Conservation (phyloP, 2,888 invertebrate genomes). For the Anthophora plumipes region DNA sequence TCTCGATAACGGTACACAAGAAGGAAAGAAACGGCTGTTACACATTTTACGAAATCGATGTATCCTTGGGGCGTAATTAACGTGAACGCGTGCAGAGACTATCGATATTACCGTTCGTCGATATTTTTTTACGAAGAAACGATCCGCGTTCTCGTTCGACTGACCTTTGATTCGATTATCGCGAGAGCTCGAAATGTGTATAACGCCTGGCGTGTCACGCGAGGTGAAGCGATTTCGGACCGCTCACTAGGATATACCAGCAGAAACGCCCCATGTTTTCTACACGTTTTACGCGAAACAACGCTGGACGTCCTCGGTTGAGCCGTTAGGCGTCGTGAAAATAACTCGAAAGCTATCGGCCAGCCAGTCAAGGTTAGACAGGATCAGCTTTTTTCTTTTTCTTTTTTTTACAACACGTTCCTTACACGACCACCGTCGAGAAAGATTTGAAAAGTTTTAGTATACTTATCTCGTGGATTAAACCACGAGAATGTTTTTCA, state of each 20-base stretch:
- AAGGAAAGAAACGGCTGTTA: not conserved
- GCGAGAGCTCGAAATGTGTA: not conserved
- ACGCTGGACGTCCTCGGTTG: slow-evolving; percentile 39
- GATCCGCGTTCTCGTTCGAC: not conserved
- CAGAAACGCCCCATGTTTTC: not conserved
- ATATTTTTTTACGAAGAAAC: not conserved
- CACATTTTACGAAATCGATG: not conserved
- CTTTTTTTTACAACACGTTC: slow-evolving; percentile 48
- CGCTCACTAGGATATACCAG: too few species aligned
- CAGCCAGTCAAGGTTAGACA: slow-evolving; percentile 46
- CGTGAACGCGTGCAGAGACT: not conserved
- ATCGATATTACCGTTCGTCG: not conserved
- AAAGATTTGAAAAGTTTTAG: slow-evolving; percentile 6
- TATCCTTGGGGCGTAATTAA: not conserved
- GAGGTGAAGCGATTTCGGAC: not conserved
- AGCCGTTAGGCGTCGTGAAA: slow-evolving; percentile 44
- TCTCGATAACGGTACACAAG: not conserved
- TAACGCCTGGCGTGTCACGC: not conserved
- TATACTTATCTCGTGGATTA: not conserved
- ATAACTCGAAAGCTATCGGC: slow-evolving; percentile 54
- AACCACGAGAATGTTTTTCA: slow-evolving; percentile 2
- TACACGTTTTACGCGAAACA: slow-evolving; percentile 13
- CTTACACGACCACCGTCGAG: not conserved
- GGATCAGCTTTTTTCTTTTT: too few species aligned
- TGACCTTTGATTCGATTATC: not conserved